Evolutionary conservation across 2,797 vertebrate species (phyloP).

Genomic region (Semaprochilodus insignis): DNA sequence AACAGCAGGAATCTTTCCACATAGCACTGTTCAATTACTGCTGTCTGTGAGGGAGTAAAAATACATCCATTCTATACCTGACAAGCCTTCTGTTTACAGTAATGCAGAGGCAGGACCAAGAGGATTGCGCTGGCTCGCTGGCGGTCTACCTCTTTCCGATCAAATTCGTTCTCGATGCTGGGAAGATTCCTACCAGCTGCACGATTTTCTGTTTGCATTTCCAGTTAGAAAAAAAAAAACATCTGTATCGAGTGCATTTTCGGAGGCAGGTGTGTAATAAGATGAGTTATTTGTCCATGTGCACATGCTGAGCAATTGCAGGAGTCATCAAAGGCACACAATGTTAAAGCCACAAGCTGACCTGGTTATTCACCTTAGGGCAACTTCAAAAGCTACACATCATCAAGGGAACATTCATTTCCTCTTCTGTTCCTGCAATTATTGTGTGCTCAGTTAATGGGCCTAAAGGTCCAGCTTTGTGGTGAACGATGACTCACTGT

Average conservation of each 20-base stretch:
- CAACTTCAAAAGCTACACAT: slow-evolving; percentile 22
- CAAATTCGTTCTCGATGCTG: slow-evolving; percentile 31
- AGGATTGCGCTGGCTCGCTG: slow-evolving; percentile 19
- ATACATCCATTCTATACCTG: slow-evolving; percentile 16
- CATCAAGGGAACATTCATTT: not conserved
- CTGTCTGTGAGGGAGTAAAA: not conserved
- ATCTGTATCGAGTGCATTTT: slow-evolving; percentile 29
- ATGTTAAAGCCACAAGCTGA: slow-evolving; percentile 29
- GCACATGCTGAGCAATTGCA: slow-evolving; percentile 29
- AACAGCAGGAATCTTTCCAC: slow-evolving; percentile 5
- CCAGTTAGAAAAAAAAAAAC: slow-evolving; percentile 19
- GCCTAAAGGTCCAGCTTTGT: slow-evolving; percentile 14
- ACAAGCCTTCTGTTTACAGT: slow-evolving; percentile 6
- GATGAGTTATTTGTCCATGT: not conserved
- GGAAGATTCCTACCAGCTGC: slow-evolving; percentile 29
- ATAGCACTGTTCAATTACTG: not conserved
- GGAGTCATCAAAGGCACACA: slow-evolving; percentile 43
- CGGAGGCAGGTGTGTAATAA: slow-evolving; percentile 24
- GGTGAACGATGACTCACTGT: not conserved
- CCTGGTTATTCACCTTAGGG: slow-evolving; percentile 30
- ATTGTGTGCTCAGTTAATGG: not conserved
- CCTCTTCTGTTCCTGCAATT: not conserved
- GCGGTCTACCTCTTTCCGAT: slow-evolving; percentile 39
- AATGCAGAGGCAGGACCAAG: slow-evolving; percentile 31
- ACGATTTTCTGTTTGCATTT: slow-evolving; percentile 40